Conservation (phyloP, 1,140 invertebrate genomes). For the Streblospio benedicti region DNA sequence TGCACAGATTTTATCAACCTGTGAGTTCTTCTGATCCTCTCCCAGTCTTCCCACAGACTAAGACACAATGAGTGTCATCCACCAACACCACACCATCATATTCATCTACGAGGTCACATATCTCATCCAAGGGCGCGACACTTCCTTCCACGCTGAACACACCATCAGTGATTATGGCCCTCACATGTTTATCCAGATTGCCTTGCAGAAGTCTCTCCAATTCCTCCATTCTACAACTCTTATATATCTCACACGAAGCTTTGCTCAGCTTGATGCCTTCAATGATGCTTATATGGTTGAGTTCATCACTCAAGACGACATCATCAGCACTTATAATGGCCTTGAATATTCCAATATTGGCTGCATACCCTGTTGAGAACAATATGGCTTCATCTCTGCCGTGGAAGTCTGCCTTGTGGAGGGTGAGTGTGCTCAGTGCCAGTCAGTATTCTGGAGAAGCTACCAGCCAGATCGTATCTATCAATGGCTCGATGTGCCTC, state of each 20-base stretch:
- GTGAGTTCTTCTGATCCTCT: not conserved
- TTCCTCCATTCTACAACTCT: not conserved
- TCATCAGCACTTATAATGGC: constrained; percentile 2
- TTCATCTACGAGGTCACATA: constrained; percentile 6
- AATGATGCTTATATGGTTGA: constrained; percentile 4
- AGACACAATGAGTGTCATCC: not conserved
- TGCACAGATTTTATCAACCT: too few species aligned
- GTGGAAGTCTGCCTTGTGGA: constrained; percentile 1
- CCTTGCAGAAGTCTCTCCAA: not conserved
- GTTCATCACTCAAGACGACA: not conserved
- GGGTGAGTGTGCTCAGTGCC: not conserved
- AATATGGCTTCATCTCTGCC: constrained; percentile 7
- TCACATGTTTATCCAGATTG: too few species aligned
- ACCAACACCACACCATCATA: constrained; percentile 5
- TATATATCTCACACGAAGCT: not conserved
- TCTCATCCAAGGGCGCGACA: not conserved
- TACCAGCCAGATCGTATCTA: too few species aligned
- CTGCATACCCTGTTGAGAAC: not conserved
- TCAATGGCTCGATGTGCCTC: too few species aligned
- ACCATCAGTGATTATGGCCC: not conserved
- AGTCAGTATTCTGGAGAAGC: too few species aligned
- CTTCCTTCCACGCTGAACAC: not conserved
- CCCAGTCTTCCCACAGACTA: not conserved
- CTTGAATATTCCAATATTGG: not conserved
- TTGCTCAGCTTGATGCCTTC: constrained; percentile 1